phyloP scores from a whole-genome alignment of 2,113 vertebrate genomes.

The Archocentrus centrarchus region DNA sequence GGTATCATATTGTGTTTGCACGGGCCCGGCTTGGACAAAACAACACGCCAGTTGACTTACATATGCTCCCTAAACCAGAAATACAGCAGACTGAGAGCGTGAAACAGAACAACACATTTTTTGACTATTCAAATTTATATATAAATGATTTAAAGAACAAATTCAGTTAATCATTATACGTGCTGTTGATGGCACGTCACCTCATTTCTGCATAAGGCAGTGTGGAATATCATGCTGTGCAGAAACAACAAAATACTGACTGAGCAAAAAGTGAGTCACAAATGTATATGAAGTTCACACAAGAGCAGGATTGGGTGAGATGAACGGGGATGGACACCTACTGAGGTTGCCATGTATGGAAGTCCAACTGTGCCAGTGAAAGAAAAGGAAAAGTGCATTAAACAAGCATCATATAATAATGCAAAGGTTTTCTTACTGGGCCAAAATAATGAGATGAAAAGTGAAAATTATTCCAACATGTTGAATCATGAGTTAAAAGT shows the following conservation, averaged over 20 bases:
- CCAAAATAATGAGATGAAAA: too few relatives aligned
- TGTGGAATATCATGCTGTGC: background rate
- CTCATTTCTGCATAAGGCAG: background rate
- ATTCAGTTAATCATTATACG: background rate
- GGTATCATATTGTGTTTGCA: constrained; percentile 13
- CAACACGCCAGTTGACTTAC: constrained; percentile 21
- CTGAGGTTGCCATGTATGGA: too few relatives aligned
- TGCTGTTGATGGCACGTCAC: background rate
- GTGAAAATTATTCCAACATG: too few relatives aligned
- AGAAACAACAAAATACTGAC: background rate
- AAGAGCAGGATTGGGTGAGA: background rate
- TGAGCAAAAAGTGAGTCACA: background rate
- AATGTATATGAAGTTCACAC: rapidly evolving
- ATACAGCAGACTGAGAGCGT: background rate
- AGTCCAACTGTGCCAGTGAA: too few relatives aligned
- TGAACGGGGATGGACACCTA: too few relatives aligned
- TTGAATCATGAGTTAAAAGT: too few relatives aligned
- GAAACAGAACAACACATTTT: background rate
- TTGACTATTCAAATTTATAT: background rate
- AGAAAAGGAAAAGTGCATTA: too few relatives aligned
- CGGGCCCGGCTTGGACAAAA: background rate
- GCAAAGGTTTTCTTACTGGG: too few relatives aligned
- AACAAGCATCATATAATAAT: too few relatives aligned
- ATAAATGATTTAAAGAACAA: background rate
- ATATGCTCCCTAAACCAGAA: constrained; percentile 1